phyloP scores from a whole-genome alignment of 2,888 invertebrate genomes.

The Uloborus plumipes region DNA sequence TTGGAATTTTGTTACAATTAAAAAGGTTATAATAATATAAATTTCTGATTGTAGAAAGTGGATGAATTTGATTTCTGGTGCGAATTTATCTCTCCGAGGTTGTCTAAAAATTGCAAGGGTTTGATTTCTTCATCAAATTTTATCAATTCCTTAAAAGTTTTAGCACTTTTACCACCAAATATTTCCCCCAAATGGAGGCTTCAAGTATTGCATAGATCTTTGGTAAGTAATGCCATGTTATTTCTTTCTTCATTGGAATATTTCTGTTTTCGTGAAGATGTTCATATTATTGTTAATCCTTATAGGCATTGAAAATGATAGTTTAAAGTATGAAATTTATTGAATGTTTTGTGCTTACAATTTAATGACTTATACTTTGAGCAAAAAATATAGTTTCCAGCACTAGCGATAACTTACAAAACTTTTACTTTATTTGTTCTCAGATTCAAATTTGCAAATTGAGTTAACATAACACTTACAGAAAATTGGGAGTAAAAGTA shows the following conservation, averaged over 20 bases:
- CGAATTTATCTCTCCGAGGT: slow-evolving; percentile 26
- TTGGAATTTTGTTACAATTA: too few species aligned
- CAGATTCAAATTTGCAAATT: too few species aligned
- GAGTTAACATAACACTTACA: too few species aligned
- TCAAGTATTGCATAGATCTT: slow-evolving; percentile 20
- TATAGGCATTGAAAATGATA: too few species aligned
- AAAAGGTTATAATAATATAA: too few species aligned
- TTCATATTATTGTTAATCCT: not conserved
- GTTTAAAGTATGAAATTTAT: too few species aligned
- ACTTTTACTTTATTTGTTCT: not conserved
- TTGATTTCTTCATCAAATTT: slow-evolving; percentile 3
- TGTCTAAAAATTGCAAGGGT: slow-evolving; percentile 2
- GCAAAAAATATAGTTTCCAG: too few species aligned
- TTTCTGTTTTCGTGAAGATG: not conserved
- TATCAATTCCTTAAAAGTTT: slow-evolving; percentile 19
- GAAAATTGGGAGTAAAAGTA: too few species aligned
- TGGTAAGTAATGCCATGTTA: slow-evolving; percentile 26
- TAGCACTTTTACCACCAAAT: slow-evolving; percentile 27
- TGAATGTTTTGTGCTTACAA: too few species aligned
- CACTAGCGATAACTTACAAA: not conserved
- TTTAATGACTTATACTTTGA: too few species aligned
- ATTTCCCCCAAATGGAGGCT: slow-evolving; percentile 34
- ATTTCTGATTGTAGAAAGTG: too few species aligned
- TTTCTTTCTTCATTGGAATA: not conserved
- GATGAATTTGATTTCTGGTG: slow-evolving; percentile 16